phyloP scores from a whole-genome alignment of 2,797 vertebrate species.

The Galaxias olidus region DNA sequence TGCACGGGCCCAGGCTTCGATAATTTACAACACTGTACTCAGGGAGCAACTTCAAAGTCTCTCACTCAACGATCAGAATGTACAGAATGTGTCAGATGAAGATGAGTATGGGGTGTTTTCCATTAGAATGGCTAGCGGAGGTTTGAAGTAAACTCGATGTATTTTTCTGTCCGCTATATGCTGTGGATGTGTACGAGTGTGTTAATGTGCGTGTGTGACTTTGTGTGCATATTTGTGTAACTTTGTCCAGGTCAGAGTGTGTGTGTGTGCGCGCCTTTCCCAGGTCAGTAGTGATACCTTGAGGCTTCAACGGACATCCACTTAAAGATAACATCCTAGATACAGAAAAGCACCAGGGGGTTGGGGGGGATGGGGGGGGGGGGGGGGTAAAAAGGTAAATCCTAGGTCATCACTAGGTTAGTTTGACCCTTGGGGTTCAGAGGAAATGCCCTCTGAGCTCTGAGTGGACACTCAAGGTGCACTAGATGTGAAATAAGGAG shows the following conservation, averaged over 20 bases:
- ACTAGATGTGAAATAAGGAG: background rate
- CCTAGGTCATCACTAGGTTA: constrained; percentile 32
- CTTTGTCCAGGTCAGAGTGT: background rate
- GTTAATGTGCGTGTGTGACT: background rate
- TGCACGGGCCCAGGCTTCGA: no score
- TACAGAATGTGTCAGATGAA: constrained; percentile 42
- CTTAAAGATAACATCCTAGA: constrained; percentile 21
- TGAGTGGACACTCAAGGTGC: constrained; percentile 23
- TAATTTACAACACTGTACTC: background rate
- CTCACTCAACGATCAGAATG: constrained; percentile 45
- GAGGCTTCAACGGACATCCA: background rate
- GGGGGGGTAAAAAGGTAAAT: constrained; percentile 36
- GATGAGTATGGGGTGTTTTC: constrained; percentile 23
- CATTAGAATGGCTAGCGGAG: background rate
- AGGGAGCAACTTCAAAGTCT: constrained; percentile 36
- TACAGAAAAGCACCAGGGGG: background rate
- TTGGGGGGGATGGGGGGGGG: background rate
- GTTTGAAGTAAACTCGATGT: no score
- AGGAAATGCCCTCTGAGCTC: constrained; percentile 46
- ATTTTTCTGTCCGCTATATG: no score
- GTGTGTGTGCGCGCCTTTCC: constrained; percentile 5
- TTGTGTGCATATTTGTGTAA: background rate
- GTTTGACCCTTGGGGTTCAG: constrained; percentile 40
- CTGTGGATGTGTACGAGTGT: background rate
- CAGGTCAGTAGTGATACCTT: constrained; percentile 12